Percentiles rank a stretch among this genome's conserved stretches.
Evolutionary conservation across 2,797 vertebrate species (phyloP).

Genomic region (Sebastes flavidus): DNA sequence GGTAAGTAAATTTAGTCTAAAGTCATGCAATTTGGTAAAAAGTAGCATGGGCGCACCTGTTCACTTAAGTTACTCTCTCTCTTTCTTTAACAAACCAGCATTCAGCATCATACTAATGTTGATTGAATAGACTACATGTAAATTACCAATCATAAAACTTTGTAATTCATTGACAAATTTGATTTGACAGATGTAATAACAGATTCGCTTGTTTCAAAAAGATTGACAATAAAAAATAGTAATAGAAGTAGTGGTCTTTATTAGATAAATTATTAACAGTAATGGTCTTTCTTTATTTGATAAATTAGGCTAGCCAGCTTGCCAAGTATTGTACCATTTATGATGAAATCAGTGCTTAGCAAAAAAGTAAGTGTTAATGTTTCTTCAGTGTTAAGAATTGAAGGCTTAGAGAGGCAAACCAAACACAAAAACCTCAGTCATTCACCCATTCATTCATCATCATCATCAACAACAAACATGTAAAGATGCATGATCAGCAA

Average conservation of each 20-base stretch:
- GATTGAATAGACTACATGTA: no score
- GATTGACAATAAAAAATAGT: neutral
- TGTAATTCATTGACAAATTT: neutral
- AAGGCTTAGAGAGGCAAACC: neutral
- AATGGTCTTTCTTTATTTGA: constrained; percentile 8
- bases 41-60: neutral
- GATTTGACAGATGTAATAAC: neutral
- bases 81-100: neutral
- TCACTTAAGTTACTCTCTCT: neutral
- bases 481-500: constrained; percentile 5
- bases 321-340: constrained; percentile 21
- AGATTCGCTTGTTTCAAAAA: neutral
- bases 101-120: neutral
- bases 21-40: neutral
- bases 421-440: constrained; percentile 22
- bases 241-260: constrained; percentile 24
- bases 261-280: constrained; percentile 45
- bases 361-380: constrained; percentile 46
- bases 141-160: neutral
- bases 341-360: constrained; percentile 1
- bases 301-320: constrained; percentile 60
- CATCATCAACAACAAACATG: constrained; percentile 2
- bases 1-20: neutral
- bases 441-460: constrained; percentile 14
- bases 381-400: constrained; percentile 33